A percentile compares a stretch with the other conserved stretches of the same genome.
phyloP scores from a whole-genome alignment of 1,140 invertebrate species.

The Argopecten irradians region DNA sequence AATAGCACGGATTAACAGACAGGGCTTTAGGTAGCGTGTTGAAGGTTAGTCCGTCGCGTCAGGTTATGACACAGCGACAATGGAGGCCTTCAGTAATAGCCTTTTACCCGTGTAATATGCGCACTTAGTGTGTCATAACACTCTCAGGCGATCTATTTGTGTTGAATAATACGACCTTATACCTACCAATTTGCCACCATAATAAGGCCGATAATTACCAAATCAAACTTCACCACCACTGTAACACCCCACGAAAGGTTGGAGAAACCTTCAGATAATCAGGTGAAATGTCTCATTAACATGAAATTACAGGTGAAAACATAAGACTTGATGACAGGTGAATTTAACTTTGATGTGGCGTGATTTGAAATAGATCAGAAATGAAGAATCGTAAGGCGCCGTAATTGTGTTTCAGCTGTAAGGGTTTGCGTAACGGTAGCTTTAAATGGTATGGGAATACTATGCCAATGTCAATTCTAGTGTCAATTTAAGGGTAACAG shows the following conservation, averaged over 20 bases:
- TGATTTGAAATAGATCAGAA: neutral
- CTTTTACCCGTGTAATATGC: neutral
- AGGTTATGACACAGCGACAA: neutral
- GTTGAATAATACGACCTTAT: neutral
- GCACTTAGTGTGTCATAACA: neutral
- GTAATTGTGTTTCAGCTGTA: neutral
- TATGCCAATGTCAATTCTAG: neutral
- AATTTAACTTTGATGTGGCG: neutral
- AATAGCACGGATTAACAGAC: neutral
- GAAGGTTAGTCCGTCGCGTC: neutral
- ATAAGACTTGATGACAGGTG: slow-evolving; percentile 21
- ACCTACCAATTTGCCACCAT: neutral
- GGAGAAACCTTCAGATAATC: neutral
- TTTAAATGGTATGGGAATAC: neutral
- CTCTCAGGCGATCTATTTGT: neutral
- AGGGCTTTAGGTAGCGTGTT: neutral
- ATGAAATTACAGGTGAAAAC: neutral
- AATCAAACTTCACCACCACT: neutral
- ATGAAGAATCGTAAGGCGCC: neutral
- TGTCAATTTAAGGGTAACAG: neutral
- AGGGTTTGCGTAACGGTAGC: neutral
- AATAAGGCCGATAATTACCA: neutral
- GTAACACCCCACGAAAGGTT: neutral
- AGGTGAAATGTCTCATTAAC: neutral
- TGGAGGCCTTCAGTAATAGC: neutral